Evolutionary conservation across 2,888 invertebrate species (phyloP).

Genomic region (Nemurella pictetii): DNA sequence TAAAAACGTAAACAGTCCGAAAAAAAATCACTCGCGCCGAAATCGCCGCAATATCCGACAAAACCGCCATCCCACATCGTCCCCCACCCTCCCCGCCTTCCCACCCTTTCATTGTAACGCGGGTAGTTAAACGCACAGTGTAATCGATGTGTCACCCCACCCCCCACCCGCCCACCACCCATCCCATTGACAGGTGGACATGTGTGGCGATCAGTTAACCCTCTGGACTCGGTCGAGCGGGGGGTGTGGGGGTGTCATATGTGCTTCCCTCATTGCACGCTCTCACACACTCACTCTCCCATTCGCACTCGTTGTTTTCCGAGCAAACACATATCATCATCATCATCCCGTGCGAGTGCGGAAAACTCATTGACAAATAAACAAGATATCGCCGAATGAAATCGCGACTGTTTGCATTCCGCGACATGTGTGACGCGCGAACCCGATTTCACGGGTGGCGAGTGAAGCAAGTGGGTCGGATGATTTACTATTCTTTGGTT

Average conservation of each 20-base stretch:
- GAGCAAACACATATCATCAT: neutral
- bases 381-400: neutral
- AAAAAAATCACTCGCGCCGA: neutral
- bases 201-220: neutral
- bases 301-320: neutral
- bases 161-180: neutral
- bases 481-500: neutral
- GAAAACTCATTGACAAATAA: neutral
- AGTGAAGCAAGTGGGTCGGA: neutral
- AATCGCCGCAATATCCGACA: neutral
- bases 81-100: neutral
- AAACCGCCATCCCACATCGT: neutral
- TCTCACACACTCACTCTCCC: slow-evolving; percentile 23
- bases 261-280: slow-evolving; percentile 23
- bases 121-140: neutral
- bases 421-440: neutral
- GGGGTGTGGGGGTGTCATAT: neutral
- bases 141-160: neutral
- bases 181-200: neutral
- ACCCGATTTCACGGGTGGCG: neutral
- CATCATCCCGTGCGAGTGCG: neutral
- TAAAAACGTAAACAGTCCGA: neutral
- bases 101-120: neutral
- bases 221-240: neutral
- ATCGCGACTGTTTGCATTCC: neutral